Evolutionary conservation across 1,140 invertebrate species (phyloP).

Genomic region (Trinorchestia longiramus): DNA sequence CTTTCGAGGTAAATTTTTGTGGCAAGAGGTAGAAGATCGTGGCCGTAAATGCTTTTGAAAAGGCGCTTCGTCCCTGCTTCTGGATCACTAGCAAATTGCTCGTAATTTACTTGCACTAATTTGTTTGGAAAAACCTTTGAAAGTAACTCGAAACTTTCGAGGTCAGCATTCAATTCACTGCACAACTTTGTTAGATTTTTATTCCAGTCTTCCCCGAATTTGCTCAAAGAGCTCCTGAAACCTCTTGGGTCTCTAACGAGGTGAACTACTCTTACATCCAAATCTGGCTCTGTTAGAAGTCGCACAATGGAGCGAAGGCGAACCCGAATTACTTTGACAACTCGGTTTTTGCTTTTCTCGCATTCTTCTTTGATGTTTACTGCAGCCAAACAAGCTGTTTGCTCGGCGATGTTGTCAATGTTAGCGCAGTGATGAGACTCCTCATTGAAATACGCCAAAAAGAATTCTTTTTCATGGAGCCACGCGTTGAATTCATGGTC

Average conservation of each 20-base stretch:
- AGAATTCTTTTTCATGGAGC: neutral
- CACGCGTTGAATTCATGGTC: neutral
- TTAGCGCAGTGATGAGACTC: neutral
- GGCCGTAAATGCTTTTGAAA: neutral
- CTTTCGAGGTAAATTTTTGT: neutral
- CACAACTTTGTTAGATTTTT: neutral
- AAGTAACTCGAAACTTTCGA: neutral
- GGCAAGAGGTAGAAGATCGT: neutral
- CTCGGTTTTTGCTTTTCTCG: neutral
- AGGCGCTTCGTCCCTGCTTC: neutral
- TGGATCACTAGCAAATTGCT: neutral
- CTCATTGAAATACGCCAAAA: neutral
- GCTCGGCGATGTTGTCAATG: neutral
- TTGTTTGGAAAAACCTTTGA: neutral
- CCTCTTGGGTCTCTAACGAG: neutral
- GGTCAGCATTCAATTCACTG: neutral
- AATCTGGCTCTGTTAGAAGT: neutral
- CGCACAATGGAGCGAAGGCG: neutral
- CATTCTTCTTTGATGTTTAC: neutral
- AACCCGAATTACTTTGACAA: neutral
- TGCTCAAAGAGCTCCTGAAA: neutral
- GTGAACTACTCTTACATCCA: neutral
- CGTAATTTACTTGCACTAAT: neutral
- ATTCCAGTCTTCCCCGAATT: neutral
- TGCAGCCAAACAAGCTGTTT: neutral